phyloP scores from a whole-genome alignment of 2,888 invertebrate species.

The Lochmaea capreae region DNA sequence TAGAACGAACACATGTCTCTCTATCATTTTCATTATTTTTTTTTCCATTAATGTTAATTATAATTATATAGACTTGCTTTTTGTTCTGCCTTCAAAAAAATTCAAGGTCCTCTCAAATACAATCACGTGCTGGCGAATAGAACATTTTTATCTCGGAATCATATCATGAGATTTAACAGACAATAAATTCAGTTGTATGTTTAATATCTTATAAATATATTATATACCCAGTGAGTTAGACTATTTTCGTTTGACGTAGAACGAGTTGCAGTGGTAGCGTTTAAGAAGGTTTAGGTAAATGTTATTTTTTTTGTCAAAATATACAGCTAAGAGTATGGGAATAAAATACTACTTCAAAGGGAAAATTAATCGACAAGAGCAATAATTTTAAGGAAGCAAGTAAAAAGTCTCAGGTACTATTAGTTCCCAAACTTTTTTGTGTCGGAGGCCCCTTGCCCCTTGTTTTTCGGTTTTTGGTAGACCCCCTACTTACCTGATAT shows the following conservation, averaged over 20 bases:
- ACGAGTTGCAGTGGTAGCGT: neutral
- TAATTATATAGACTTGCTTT: slow-evolving; percentile 15
- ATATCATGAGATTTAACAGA: slow-evolving; percentile 11
- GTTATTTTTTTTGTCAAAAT: no score
- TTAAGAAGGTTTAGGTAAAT: neutral
- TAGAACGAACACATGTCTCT: slow-evolving; percentile 3
- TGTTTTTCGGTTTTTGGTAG: no score
- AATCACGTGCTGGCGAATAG: slow-evolving; percentile 16
- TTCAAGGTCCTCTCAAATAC: slow-evolving; percentile 9
- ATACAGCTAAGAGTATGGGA: no score
- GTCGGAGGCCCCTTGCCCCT: no score
- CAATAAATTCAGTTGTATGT: slow-evolving; percentile 7
- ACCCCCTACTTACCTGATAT: no score
- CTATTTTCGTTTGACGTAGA: neutral
- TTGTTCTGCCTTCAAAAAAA: neutral
- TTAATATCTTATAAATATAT: neutral
- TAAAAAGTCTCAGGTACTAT: no score
- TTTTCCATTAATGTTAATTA: neutral
- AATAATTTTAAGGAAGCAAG: no score
- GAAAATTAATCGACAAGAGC: no score
- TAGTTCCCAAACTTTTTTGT: no score
- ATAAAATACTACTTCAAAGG: no score
- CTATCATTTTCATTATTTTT: neutral
- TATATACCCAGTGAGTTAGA: neutral
- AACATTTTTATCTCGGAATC: slow-evolving; percentile 12